Conservation (phyloP, 2,888 invertebrate genomes). For the Microctonus aethiopoides region DNA sequence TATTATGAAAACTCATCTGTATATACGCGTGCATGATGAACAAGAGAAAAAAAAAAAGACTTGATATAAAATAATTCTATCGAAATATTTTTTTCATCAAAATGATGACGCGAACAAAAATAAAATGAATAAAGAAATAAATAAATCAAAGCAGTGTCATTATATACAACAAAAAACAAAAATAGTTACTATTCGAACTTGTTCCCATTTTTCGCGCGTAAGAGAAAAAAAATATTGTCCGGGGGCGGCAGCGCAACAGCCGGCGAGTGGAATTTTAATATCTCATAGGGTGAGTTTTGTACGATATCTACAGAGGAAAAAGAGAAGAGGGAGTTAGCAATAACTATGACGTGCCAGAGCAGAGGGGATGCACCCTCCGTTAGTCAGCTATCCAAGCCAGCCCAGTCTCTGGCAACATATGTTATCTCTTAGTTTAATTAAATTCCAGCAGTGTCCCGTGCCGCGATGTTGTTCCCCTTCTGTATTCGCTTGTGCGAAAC, state of each 20-base stretch:
- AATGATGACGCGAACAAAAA: too few species aligned
- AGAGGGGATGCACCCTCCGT: slow-evolving; percentile 37
- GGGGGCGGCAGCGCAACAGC: slow-evolving; percentile 50
- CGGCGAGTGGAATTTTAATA: slow-evolving; percentile 66
- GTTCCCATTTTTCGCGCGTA: slow-evolving; percentile 14
- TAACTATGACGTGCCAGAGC: slow-evolving; percentile 54
- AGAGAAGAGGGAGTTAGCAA: slow-evolving; percentile 56
- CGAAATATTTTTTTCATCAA: too few species aligned
- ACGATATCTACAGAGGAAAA: not conserved
- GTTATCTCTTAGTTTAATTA: slow-evolving; percentile 74
- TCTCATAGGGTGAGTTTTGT: slow-evolving; percentile 52
- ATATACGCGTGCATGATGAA: too few species aligned
- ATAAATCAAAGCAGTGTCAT: not conserved
- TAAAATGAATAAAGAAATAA: not conserved
- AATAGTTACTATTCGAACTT: slow-evolving; percentile 3
- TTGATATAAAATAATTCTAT: too few species aligned
- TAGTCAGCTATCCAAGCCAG: slow-evolving; percentile 34
- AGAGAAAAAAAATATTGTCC: slow-evolving; percentile 26
- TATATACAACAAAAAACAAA: not conserved
- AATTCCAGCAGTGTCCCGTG: slow-evolving; percentile 69
- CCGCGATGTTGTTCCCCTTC: slow-evolving; percentile 30
- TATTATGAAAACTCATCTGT: too few species aligned
- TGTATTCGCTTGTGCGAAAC: slow-evolving; percentile 47
- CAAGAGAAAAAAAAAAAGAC: too few species aligned
- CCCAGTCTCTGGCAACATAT: slow-evolving; percentile 60